A percentile compares a stretch with the other conserved stretches of the same genome.
Evolutionary conservation across 2,888 invertebrate species (phyloP).

Genomic region (Himalopsyche tibetana): DNA sequence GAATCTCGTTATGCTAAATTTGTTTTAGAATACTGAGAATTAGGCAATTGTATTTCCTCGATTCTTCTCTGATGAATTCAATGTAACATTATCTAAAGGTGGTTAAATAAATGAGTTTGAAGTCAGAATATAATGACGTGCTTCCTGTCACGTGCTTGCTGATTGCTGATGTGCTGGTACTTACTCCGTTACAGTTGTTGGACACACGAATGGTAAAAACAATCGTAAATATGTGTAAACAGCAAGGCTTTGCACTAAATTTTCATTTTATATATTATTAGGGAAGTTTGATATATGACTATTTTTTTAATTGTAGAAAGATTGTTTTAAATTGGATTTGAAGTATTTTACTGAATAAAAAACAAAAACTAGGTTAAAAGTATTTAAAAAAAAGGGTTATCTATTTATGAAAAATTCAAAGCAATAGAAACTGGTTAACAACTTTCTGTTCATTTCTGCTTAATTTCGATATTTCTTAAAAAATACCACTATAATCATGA

Average conservation of each 20-base stretch:
- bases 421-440: too few species aligned
- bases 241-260: neutral
- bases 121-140: constrained; percentile 47
- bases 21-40: too few species aligned
- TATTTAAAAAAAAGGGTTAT: too few species aligned
- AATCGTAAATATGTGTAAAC: neutral
- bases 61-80: neutral
- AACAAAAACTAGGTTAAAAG: too few species aligned
- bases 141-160: constrained; percentile 55
- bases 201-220: constrained; percentile 1
- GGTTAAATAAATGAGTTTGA: constrained; percentile 15
- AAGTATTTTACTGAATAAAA: too few species aligned
- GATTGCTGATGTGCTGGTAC: constrained; percentile 26
- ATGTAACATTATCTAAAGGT: constrained; percentile 21
- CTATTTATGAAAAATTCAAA: too few species aligned
- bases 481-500: too few species aligned
- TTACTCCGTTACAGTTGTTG: constrained; percentile 50
- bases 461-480: too few species aligned
- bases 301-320: neutral
- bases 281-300: neutral
- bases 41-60: neutral
- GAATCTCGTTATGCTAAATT: too few species aligned
- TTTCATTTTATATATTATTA: too few species aligned
- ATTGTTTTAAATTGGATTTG: neutral
- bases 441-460: too few species aligned